Evolutionary conservation across 2,113 vertebrate species (phyloP), one percentile per base, ranked within the genome.

Genomic region (Planiliza haematocheilus): DNA sequence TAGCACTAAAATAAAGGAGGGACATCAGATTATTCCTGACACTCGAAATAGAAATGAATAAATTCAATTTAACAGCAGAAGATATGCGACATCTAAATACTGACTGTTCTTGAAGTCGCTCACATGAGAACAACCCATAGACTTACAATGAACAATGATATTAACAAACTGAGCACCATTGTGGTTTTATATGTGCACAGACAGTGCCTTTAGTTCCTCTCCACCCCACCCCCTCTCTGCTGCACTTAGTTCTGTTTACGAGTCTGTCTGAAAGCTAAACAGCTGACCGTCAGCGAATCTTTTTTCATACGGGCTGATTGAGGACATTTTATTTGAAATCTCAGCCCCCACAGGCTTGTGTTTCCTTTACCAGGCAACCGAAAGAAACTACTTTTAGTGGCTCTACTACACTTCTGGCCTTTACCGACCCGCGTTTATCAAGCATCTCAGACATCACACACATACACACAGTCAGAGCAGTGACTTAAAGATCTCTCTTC

Each of bases 201-300:
- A 10, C n/a, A 34, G 11, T 18, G 9, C 30, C 11, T 34, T 55
- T 39, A 20, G 41, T 4, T 17, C 56, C 46, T 50, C 20, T 34
- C 11, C 21, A 10, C 42, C 24, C 10, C 7, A 10, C 7, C 34
- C 18, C 41, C 39, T 42, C 36, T 5, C 18, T 39, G 20, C 41
- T 14, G 21, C 13, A 45, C 24, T 50, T 38, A 46, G 45, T 79
- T 41, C 9, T 72, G 45, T 72, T 75, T 67, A 56, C 71, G 17
- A 76, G 59, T 62, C 70, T 42, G 59, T 62, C 70, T 42, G 14
- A 41, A 36, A 57, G 58, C 62, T 64, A 41, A 69, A 50, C 30
- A 58, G 59, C 75, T 43, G 60, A 55, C 39, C 38, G 50, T 50
- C 74, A 61, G 49, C 50, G 66, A 24, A 62, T 17, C 8, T 7